phyloP scores from a whole-genome alignment of 2,888 invertebrate species.

The Epistrophe eligans region DNA sequence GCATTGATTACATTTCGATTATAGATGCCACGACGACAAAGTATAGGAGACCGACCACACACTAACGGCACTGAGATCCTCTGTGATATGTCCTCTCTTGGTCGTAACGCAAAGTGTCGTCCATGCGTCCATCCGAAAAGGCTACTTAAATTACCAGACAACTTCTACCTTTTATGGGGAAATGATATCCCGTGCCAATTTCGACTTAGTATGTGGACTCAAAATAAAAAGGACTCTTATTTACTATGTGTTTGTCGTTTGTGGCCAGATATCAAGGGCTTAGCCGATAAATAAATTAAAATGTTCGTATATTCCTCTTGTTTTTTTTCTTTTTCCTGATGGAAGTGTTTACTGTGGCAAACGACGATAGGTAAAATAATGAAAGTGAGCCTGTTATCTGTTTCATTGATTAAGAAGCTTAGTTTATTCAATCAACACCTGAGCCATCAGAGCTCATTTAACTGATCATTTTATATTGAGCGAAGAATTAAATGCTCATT shows the following conservation, averaged over 20 bases:
- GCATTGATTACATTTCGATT: conserved; percentile 74
- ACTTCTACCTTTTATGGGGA: conserved; percentile 50
- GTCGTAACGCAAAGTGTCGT: neutral
- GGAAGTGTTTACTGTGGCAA: neutral
- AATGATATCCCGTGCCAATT: conserved; percentile 46
- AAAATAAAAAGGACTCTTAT: conserved; percentile 5
- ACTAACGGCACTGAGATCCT: conserved; percentile 31
- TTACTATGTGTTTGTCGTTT: conserved; percentile 30
- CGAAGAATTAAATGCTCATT: neutral
- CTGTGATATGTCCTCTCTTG: conserved; percentile 4
- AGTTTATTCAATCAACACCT: conserved; percentile 65
- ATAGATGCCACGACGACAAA: conserved; percentile 41
- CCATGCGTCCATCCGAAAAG: conserved; percentile 28
- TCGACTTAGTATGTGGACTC: neutral
- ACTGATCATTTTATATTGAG: conserved; percentile 9
- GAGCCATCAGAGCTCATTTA: conserved; percentile 47
- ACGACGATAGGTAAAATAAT: neutral
- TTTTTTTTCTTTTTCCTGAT: conserved; percentile 14
- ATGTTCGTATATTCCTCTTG: conserved; percentile 29
- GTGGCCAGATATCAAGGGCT: conserved; percentile 67
- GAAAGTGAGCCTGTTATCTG: conserved; percentile 55
- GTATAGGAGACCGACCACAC: neutral
- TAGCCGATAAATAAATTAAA: conserved; percentile 74
- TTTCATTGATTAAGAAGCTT: conserved; percentile 69
- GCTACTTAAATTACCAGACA: conserved; percentile 72